Evolutionary conservation across 2,888 invertebrate genomes (phyloP).

Genomic region (Oligia latruncula): DNA sequence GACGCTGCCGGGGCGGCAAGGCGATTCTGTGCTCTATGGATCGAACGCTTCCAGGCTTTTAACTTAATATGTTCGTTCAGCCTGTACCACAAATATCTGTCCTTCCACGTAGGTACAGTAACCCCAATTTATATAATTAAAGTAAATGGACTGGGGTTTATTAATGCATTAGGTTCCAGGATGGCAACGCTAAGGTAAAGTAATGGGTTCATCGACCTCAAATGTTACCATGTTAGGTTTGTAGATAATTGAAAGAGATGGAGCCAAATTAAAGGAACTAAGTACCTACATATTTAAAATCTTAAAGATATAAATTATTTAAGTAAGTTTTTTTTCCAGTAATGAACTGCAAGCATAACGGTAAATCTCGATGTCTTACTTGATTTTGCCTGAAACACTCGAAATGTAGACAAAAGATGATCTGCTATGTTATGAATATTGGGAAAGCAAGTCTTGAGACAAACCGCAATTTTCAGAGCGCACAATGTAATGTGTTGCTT

Average conservation of each 20-base stretch:
- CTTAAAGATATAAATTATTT: background rate
- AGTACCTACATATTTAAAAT: background rate
- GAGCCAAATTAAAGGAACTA: background rate
- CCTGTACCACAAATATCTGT: conserved; percentile 17
- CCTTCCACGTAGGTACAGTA: background rate
- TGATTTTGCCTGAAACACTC: background rate
- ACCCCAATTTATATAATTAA: conserved; percentile 24
- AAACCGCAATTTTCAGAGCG: conserved; percentile 23
- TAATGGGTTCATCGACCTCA: conserved; percentile 23
- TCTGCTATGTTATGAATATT: conserved; percentile 43
- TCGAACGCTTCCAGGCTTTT: conserved; percentile 21
- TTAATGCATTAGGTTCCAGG: conserved; percentile 2
- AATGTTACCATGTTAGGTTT: background rate
- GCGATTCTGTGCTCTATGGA: background rate
- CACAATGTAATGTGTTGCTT: conserved; percentile 43
- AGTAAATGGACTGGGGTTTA: conserved; percentile 5
- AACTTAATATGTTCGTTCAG: conserved; percentile 28
- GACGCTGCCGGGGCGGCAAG: too few relatives aligned
- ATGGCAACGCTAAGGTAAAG: conserved; percentile 10
- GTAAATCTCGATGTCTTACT: background rate
- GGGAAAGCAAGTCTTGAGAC: conserved; percentile 28
- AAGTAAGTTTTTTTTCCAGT: background rate
- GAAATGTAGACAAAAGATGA: background rate
- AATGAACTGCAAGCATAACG: background rate
- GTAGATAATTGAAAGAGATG: background rate